phyloP scores from a whole-genome alignment of 2,888 invertebrate species.

The Spicauda simplicius region DNA sequence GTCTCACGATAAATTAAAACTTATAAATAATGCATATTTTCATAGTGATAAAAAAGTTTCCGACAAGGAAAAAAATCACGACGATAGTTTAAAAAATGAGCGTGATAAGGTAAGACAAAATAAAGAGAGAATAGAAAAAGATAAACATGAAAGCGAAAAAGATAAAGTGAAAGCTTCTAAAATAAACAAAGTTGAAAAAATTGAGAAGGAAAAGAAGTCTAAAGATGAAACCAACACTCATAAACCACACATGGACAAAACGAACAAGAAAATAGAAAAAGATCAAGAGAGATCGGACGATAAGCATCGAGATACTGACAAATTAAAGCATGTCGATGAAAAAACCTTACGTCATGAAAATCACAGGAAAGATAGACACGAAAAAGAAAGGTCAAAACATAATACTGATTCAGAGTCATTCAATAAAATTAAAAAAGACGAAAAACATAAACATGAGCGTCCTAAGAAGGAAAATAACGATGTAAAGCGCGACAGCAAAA shows the following conservation, averaged over 20 bases:
- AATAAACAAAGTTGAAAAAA: constrained; percentile 60
- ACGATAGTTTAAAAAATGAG: constrained; percentile 70
- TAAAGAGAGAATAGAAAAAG: constrained; percentile 69
- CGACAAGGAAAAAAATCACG: constrained; percentile 69
- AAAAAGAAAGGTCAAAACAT: constrained; percentile 71
- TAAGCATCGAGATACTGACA: constrained; percentile 62
- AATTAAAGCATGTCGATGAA: constrained; percentile 64
- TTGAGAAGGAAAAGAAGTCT: constrained; percentile 62
- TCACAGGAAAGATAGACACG: constrained; percentile 75
- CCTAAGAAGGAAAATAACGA: constrained; percentile 68
- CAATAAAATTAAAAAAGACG: constrained; percentile 70
- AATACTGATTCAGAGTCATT: constrained; percentile 55
- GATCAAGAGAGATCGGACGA: constrained; percentile 57
- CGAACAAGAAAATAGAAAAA: constrained; percentile 59
- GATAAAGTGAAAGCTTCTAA: constrained; percentile 64
- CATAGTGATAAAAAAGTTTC: constrained; percentile 54
- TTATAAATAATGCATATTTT: constrained; percentile 50
- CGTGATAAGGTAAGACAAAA: constrained; percentile 67
- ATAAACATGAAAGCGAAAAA: constrained; percentile 68
- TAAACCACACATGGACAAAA: constrained; percentile 56
- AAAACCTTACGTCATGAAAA: constrained; percentile 77
- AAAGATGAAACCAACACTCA: constrained; percentile 54
- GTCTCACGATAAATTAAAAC: constrained; percentile 68
- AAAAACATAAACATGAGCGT: constrained; percentile 78
- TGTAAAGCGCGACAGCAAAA: constrained; percentile 73